Evolutionary conservation across 1,140 invertebrate species (phyloP).

Genomic region (Parapsyche elsis): DNA sequence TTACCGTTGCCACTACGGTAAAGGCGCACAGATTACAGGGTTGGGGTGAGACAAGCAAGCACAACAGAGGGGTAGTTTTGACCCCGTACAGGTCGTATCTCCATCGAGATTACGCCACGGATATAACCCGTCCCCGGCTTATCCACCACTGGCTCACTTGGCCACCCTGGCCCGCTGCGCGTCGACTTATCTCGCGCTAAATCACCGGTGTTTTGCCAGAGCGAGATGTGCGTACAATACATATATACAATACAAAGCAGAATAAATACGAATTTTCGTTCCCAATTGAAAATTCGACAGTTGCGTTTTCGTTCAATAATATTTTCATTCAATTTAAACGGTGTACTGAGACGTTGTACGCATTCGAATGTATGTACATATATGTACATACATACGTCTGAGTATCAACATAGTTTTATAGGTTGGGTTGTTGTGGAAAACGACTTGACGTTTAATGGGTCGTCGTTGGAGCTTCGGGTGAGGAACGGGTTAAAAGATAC

Average conservation of each 20-base stretch:
- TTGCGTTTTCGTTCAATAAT: too few relatives aligned
- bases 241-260: neutral
- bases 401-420: too few relatives aligned
- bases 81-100: constrained; percentile 20
- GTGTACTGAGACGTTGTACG: too few relatives aligned
- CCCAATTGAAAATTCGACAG: too few relatives aligned
- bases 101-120: constrained; percentile 21
- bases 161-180: neutral
- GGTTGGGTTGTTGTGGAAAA: neutral
- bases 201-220: constrained; percentile 18
- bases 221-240: constrained; percentile 4
- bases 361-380: too few relatives aligned
- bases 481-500: constrained; percentile 41
- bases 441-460: constrained; percentile 19
- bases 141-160: neutral
- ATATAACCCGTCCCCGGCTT: constrained; percentile 26
- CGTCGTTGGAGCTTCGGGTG: neutral
- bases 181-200: constrained; percentile 26
- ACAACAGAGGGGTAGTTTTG: neutral
- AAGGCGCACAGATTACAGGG: neutral
- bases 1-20: neutral
- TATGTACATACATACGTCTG: too few relatives aligned
- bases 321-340: too few relatives aligned
- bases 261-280: too few relatives aligned
- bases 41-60: neutral